Percentiles rank a stretch among this genome's conserved stretches.
phyloP scores from a whole-genome alignment of 1,140 invertebrate genomes.

The Brevipalpus yothersi region DNA sequence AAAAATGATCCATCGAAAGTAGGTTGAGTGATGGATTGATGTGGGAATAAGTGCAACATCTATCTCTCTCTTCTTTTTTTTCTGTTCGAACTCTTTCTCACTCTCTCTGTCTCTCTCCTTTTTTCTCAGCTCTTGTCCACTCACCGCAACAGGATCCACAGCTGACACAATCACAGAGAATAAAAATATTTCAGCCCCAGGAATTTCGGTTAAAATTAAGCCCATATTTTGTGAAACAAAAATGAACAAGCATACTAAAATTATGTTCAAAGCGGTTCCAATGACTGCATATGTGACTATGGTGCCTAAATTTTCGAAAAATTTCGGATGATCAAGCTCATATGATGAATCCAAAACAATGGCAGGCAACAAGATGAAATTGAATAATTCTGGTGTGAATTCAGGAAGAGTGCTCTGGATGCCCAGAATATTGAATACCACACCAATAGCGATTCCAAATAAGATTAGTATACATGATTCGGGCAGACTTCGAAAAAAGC shows the following conservation, averaged over 20 bases:
- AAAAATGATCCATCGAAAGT: neutral
- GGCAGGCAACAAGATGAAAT: conserved; percentile 23
- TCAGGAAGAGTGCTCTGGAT: conserved; percentile 11
- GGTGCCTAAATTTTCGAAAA: conserved; percentile 31
- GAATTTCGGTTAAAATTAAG: conserved; percentile 20
- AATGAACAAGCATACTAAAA: neutral
- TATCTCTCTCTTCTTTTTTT: too few relatives aligned
- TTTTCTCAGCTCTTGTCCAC: neutral
- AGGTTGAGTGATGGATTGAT: conserved; percentile 1
- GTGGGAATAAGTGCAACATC: neutral
- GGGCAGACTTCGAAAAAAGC: neutral
- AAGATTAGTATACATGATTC: neutral
- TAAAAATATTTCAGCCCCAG: conserved; percentile 23
- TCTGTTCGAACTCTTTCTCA: too few relatives aligned
- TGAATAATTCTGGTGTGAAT: conserved; percentile 19
- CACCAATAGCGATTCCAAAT: too few relatives aligned
- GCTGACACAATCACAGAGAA: conserved; percentile 32
- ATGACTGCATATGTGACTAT: conserved; percentile 34
- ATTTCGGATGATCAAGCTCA: conserved; percentile 31
- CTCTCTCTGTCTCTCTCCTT: too few relatives aligned
- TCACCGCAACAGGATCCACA: conserved; percentile 31
- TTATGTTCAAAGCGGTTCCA: conserved; percentile 13
- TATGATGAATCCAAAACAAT: conserved; percentile 35
- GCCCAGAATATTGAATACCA: neutral
- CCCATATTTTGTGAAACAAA: conserved; percentile 22